Percentiles rank a stretch among this genome's conserved stretches.
Conservation (phyloP, 1,140 invertebrate species). For the Bradynema listronoti region DNA sequence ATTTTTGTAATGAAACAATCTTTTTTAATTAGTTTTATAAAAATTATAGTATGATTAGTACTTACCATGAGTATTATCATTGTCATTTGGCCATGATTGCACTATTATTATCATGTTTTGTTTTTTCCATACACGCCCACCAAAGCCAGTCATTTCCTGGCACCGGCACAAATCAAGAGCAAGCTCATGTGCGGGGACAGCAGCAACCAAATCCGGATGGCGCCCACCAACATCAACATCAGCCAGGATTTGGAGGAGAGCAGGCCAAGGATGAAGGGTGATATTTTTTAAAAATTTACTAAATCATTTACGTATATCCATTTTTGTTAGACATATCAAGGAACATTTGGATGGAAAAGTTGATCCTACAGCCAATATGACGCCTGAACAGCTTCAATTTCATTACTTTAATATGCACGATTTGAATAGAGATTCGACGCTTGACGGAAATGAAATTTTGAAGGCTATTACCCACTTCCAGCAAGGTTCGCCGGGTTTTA, state of each 20-base stretch:
- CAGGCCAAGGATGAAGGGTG: conserved; percentile 54
- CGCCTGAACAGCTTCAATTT: conserved; percentile 62
- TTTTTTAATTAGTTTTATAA: too few relatives aligned
- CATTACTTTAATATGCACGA: conserved; percentile 62
- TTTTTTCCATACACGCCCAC: conserved; percentile 14
- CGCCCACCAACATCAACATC: conserved; percentile 28
- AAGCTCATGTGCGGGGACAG: conserved; percentile 20
- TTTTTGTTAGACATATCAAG: conserved; percentile 60
- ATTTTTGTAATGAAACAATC: too few relatives aligned
- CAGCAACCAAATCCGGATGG: conserved; percentile 24
- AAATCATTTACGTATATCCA: conserved; percentile 12
- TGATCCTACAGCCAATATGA: conserved; percentile 56
- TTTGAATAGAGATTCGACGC: conserved; percentile 54
- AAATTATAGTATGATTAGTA: too few relatives aligned
- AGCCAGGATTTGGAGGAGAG: conserved; percentile 52
- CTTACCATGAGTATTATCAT: too few relatives aligned
- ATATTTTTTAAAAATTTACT: conserved; percentile 17
- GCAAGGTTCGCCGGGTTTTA: too few relatives aligned
- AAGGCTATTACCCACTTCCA: conserved; percentile 57
- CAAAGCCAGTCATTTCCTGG: conserved; percentile 32
- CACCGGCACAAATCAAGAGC: conserved; percentile 12
- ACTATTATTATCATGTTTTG: neutral
- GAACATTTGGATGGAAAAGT: conserved; percentile 62
- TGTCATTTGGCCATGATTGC: too few relatives aligned
- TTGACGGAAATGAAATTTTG: conserved; percentile 30